Conservation (phyloP, 2,113 vertebrate species). For the Semnornis frantzii region DNA sequence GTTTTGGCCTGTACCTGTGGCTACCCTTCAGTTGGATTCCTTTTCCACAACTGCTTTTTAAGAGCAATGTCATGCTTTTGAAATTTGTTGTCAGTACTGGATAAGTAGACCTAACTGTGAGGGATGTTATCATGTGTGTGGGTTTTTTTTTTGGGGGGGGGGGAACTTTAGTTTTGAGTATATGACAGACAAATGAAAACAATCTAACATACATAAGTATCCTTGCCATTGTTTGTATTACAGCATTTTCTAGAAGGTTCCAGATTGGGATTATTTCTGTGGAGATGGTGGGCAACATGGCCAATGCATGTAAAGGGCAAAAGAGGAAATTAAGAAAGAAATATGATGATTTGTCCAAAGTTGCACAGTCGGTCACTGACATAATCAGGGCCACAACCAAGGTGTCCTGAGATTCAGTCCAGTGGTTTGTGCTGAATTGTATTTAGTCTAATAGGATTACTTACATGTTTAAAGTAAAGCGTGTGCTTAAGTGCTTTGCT, state of each 20-base stretch:
- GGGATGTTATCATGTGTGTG: not conserved
- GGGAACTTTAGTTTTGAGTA: not conserved
- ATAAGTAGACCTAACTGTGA: not conserved
- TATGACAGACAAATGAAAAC: not conserved
- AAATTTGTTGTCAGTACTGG: not conserved
- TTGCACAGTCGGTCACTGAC: not conserved
- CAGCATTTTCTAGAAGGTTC: not conserved
- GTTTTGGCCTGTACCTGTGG: not conserved
- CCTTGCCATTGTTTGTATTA: not conserved
- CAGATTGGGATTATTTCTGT: not conserved
- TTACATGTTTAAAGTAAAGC: conserved; percentile 68
- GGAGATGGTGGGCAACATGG: not conserved
- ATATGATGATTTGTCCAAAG: not conserved
- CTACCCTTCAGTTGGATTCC: not conserved
- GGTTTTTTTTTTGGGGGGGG: accelerated
- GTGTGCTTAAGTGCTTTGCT: conserved; percentile 67
- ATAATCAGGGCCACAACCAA: conserved; percentile 32
- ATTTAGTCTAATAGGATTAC: conserved; percentile 64
- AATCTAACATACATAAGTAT: accelerated
- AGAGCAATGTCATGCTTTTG: accelerated
- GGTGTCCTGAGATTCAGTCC: conserved; percentile 56
- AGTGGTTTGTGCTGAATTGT: conserved; percentile 62
- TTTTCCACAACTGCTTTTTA: not conserved
- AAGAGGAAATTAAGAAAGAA: not conserved
- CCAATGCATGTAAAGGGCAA: not conserved